These are phyloP conservation scores for Lithobius niger DNA, from an alignment of 1,140 invertebrate species.

Conservation along the genomic window DNA sequence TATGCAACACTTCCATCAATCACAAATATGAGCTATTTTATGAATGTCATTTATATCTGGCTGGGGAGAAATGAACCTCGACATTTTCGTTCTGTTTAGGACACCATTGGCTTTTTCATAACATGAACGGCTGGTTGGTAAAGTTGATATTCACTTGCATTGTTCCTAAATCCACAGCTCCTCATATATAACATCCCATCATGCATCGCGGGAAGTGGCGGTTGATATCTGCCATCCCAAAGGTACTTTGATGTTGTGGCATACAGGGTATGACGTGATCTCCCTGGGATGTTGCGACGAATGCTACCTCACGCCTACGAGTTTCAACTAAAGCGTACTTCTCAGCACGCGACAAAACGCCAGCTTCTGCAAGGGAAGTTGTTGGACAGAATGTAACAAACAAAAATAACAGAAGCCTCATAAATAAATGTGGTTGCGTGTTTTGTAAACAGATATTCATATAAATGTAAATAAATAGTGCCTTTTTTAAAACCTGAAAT, in stretches of 20 bases:
- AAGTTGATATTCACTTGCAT: not conserved
- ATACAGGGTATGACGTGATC: not conserved
- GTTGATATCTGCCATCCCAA: constrained; percentile 1
- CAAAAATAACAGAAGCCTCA: too few relatives aligned
- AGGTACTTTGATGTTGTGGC: not conserved
- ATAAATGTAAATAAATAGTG: too few relatives aligned
- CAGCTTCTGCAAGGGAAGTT: constrained; percentile 3
- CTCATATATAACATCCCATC: constrained; percentile 6
- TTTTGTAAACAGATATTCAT: too few relatives aligned
- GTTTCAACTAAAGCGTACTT: not conserved
- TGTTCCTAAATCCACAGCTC: not conserved
- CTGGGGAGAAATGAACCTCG: not conserved
- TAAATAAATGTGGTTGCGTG: too few relatives aligned
- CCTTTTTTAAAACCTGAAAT: too few relatives aligned
- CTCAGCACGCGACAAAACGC: not conserved
- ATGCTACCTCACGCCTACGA: too few relatives aligned
- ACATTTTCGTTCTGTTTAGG: too few relatives aligned
- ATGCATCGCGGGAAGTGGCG: not conserved
- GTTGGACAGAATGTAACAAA: not conserved
- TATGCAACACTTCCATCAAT: too few relatives aligned
- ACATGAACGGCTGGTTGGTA: not conserved
- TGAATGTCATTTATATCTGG: too few relatives aligned
- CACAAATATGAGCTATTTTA: too few relatives aligned
- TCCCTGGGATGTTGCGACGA: not conserved
- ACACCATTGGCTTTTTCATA: not conserved